phyloP scores from a whole-genome alignment of 2,113 vertebrate genomes.

The Alaudala cheleensis region DNA sequence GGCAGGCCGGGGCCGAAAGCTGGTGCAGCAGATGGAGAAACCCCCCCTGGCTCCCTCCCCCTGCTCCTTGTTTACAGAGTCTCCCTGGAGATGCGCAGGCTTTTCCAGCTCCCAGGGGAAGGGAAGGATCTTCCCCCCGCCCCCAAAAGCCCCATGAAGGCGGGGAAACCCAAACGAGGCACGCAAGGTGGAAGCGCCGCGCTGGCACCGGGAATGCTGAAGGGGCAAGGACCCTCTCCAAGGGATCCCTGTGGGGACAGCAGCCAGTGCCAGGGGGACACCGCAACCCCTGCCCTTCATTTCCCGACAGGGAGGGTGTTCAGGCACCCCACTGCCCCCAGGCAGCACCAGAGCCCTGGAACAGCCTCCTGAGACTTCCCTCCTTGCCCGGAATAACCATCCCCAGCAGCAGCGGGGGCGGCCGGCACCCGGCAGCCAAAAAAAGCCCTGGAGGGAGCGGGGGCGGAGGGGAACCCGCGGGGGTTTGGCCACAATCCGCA shows the following conservation, averaged over 20 bases:
- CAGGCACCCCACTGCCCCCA: neutral
- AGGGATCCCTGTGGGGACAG: neutral
- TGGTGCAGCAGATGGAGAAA: slow-evolving; percentile 46
- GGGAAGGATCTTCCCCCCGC: neutral
- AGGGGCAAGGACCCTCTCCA: neutral
- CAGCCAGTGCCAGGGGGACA: neutral
- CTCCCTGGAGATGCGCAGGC: slow-evolving; percentile 36
- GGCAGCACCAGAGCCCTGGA: neutral
- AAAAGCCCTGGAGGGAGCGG: neutral
- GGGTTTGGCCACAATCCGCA: neutral
- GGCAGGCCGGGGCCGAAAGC: neutral
- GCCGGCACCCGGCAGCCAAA: neutral
- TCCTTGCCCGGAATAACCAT: neutral
- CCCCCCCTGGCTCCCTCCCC: neutral
- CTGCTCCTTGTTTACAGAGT: neutral
- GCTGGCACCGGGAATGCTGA: neutral
- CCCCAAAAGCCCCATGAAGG: neutral
- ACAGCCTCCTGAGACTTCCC: neutral
- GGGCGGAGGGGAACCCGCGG: neutral
- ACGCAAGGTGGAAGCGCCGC: rapidly evolving
- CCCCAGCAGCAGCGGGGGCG: neutral
- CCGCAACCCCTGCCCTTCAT: neutral
- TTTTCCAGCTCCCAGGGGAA: neutral
- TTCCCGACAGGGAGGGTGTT: neutral
- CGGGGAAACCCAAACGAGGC: neutral